Evolutionary conservation across 2,797 vertebrate genomes (phyloP).

Genomic region (Mormyrops boulengeri): DNA sequence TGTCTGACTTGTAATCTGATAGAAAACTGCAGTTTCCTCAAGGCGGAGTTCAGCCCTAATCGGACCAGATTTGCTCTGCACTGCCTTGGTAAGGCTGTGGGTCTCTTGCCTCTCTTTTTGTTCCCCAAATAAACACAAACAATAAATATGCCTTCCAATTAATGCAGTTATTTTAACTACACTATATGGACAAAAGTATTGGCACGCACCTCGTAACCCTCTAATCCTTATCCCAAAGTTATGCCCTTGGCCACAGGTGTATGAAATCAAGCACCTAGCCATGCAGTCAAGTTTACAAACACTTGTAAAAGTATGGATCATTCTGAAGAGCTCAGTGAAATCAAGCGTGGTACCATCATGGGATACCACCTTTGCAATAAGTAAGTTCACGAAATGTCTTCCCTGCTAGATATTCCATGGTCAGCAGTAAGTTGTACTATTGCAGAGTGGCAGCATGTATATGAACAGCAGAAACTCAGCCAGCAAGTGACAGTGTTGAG

Average conservation of each 20-base stretch:
- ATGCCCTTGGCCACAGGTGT: neutral
- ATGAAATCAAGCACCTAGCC: neutral
- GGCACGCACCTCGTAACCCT: neutral
- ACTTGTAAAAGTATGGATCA: neutral
- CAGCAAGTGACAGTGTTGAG: neutral
- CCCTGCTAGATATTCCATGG: neutral
- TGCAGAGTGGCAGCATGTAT: neutral
- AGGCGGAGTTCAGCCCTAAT: conserved; percentile 66
- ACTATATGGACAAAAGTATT: neutral
- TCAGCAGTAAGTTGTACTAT: neutral
- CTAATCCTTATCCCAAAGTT: neutral
- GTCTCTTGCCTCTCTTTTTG: neutral
- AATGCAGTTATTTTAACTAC: neutral
- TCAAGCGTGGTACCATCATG: neutral
- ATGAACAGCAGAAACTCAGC: neutral
- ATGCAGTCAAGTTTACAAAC: neutral
- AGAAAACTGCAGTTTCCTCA: conserved; percentile 64
- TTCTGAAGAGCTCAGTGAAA: neutral
- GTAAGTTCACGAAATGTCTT: neutral
- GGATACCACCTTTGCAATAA: neutral
- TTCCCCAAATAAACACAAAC: neutral
- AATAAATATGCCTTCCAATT: neutral
- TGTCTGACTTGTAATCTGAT: conserved; percentile 69
- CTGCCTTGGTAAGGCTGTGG: conserved; percentile 61
- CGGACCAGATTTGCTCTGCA: conserved; percentile 64